phyloP scores from a whole-genome alignment of 2,888 invertebrate genomes.

The Ochropleura plecta region DNA sequence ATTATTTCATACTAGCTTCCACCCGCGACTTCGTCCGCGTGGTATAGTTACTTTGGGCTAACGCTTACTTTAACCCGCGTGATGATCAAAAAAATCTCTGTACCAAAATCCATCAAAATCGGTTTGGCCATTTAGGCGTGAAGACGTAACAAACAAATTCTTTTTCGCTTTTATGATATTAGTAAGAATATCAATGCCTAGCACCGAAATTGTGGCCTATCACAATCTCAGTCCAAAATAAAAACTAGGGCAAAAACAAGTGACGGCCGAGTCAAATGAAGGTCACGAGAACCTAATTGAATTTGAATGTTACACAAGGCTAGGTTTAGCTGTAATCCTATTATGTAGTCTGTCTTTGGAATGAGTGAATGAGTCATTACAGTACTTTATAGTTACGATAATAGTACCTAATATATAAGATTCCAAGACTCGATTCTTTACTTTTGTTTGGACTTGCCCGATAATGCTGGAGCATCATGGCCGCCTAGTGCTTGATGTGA shows the following conservation, averaged over 20 bases:
- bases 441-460: neutral
- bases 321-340: constrained; percentile 51
- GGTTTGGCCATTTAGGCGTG: too few relatives aligned
- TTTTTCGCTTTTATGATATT: too few relatives aligned
- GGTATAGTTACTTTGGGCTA: too few relatives aligned
- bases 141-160: too few relatives aligned
- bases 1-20: too few relatives aligned
- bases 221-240: constrained; percentile 16
- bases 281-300: constrained; percentile 57
- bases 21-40: too few relatives aligned
- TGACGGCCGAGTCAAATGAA: constrained; percentile 36
- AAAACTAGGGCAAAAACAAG: constrained; percentile 29
- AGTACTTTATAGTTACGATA: neutral
- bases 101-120: too few relatives aligned
- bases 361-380: constrained; percentile 45
- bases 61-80: too few relatives aligned
- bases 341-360: constrained; percentile 40
- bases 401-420: neutral
- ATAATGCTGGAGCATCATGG: neutral
- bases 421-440: neutral
- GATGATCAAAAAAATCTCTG: too few relatives aligned
- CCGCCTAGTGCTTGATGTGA: too few relatives aligned
- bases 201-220: neutral
- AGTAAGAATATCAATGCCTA: too few relatives aligned
- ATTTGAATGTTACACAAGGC: constrained; percentile 54